A percentile compares a stretch with the other conserved stretches of the same genome.
Conservation (phyloP, 2,888 invertebrate species). For the Drosophila mulleri region DNA sequence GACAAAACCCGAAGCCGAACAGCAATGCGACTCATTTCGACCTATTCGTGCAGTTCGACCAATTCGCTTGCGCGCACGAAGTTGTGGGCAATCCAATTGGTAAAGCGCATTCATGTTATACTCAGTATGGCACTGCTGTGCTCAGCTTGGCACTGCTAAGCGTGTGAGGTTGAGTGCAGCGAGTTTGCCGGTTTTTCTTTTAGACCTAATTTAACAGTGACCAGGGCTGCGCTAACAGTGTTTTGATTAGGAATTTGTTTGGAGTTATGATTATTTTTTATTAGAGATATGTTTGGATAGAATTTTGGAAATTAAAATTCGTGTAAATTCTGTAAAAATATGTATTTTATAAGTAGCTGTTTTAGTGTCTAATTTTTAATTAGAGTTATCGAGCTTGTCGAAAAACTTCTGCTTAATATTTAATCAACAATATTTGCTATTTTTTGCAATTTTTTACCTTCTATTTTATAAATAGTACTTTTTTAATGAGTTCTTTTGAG, state of each 20-base stretch:
- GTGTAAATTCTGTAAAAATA: background rate
- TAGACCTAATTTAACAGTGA: conserved; percentile 66
- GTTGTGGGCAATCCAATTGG: conserved; percentile 19
- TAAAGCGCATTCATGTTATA: conserved; percentile 33
- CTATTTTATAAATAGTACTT: background rate
- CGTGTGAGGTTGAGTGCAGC: background rate
- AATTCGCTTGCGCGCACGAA: conserved; percentile 32
- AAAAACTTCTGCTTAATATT: background rate
- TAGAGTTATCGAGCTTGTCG: too few relatives aligned
- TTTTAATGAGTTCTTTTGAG: conserved; percentile 1
- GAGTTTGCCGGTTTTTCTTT: conserved; percentile 39
- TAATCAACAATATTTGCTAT: background rate
- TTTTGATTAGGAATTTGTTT: background rate
- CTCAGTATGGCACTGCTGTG: conserved; percentile 43
- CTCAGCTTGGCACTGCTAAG: conserved; percentile 35
- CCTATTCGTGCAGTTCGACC: conserved; percentile 51
- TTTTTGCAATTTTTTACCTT: background rate
- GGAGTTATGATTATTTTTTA: background rate
- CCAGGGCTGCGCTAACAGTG: conserved; percentile 29
- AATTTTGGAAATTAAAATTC: background rate
- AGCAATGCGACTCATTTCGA: conserved; percentile 35
- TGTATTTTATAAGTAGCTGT: background rate
- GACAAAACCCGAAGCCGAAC: conserved; percentile 47
- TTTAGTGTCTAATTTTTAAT: too few relatives aligned
- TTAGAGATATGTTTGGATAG: background rate